Conservation (phyloP, 2,888 invertebrate genomes). For the Tuberolachnus salignus region DNA sequence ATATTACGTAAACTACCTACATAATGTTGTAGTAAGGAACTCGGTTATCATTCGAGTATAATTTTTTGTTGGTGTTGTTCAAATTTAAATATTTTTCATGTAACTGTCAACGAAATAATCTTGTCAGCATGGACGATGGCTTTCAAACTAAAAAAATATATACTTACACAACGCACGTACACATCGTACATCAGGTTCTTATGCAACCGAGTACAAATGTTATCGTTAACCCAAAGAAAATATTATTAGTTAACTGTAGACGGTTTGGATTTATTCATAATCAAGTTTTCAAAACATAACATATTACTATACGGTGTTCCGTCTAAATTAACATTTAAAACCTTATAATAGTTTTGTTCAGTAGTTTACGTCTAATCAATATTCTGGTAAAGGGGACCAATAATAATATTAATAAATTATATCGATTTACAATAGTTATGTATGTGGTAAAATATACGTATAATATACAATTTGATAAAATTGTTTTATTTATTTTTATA, state of each 20-base stretch:
- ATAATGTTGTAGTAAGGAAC: neutral
- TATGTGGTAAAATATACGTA: neutral
- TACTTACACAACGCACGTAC: neutral
- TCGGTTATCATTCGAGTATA: conserved; percentile 7
- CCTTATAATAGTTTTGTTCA: neutral
- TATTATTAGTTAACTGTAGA: conserved; percentile 30
- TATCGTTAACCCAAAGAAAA: conserved; percentile 28
- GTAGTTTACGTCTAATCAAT: neutral
- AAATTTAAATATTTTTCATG: conserved; percentile 40
- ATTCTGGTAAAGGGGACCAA: too few relatives aligned
- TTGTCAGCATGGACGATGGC: neutral
- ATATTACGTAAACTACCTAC: neutral
- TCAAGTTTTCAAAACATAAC: neutral
- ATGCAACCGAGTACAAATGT: neutral
- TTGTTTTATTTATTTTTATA: too few relatives aligned
- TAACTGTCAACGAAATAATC: conserved; percentile 6
- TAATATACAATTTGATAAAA: neutral
- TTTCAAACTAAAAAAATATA: neutral
- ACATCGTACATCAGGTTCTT: neutral
- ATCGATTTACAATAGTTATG: neutral
- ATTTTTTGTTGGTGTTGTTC: conserved; percentile 9
- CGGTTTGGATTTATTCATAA: conserved; percentile 3
- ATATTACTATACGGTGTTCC: neutral
- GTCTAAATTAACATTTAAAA: neutral
- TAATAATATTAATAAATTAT: conserved; percentile 5